phyloP scores from a whole-genome alignment of 1,140 invertebrate species.

The Orchestia grillus region DNA sequence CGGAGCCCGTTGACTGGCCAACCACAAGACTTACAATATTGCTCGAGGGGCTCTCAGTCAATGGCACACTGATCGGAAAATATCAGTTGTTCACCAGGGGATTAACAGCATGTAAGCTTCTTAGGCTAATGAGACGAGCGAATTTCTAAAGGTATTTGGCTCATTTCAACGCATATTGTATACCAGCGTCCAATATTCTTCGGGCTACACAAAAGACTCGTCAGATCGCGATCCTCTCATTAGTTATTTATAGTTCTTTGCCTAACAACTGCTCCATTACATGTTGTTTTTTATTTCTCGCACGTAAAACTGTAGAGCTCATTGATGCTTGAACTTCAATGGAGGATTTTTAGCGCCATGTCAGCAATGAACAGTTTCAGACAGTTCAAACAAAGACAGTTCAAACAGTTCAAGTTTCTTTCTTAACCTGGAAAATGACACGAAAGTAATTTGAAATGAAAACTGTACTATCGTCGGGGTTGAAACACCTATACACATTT shows the following conservation, averaged over 20 bases:
- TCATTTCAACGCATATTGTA: neutral
- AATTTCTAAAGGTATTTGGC: neutral
- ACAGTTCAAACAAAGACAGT: too few relatives aligned
- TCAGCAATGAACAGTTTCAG: neutral
- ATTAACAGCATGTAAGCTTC: neutral
- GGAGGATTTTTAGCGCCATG: neutral
- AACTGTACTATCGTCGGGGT: neutral
- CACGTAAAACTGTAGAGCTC: neutral
- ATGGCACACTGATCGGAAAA: neutral
- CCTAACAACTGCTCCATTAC: neutral
- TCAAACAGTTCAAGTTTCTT: neutral
- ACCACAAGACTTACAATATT: conserved; percentile 18
- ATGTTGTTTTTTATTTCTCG: neutral
- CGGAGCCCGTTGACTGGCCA: neutral
- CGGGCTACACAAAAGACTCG: neutral
- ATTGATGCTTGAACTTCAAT: neutral
- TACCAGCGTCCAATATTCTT: neutral
- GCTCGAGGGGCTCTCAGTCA: neutral
- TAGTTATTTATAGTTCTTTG: neutral
- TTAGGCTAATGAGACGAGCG: neutral
- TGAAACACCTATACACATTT: neutral
- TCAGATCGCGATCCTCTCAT: neutral
- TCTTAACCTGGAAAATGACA: neutral
- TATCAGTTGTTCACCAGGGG: neutral
- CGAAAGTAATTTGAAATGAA: neutral